These are phyloP conservation scores for Gasteruption jaculator DNA, from an alignment of 2,888 invertebrate genomes.

Conservation along the genomic window DNA sequence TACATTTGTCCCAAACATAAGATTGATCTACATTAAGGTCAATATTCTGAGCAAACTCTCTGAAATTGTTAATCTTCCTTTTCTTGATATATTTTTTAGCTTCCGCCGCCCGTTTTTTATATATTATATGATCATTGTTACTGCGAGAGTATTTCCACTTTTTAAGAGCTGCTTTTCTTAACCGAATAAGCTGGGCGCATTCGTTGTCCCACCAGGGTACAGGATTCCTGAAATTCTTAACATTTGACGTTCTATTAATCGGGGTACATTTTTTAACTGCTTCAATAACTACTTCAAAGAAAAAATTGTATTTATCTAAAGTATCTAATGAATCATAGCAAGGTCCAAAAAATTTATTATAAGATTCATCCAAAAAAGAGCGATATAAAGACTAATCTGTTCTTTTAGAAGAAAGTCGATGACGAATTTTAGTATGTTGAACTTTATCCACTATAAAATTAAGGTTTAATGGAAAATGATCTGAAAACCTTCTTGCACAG, in stretches of 20 bases:
- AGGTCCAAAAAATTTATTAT: neutral
- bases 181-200: neutral
- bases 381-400: neutral
- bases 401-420: neutral
- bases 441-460: neutral
- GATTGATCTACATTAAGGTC: neutral
- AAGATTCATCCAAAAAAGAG: neutral
- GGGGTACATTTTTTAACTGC: slow-evolving; percentile 3
- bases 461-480: neutral
- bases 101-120: neutral
- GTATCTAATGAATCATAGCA: neutral
- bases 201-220: slow-evolving; percentile 7
- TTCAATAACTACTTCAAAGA: neutral
- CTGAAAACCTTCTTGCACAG: neutral
- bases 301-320: neutral
- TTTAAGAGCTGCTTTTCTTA: slow-evolving; percentile 1
- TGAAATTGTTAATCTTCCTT: slow-evolving; percentile 1
- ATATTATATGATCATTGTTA: too few relatives aligned
- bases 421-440: neutral
- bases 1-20: too few relatives aligned
- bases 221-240: neutral
- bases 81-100: neutral
- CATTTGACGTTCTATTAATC: neutral
- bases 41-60: neutral
- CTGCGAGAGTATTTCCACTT: too few relatives aligned